phyloP scores from a whole-genome alignment of 2,797 vertebrate genomes.

The Tamandua tetradactyla region DNA sequence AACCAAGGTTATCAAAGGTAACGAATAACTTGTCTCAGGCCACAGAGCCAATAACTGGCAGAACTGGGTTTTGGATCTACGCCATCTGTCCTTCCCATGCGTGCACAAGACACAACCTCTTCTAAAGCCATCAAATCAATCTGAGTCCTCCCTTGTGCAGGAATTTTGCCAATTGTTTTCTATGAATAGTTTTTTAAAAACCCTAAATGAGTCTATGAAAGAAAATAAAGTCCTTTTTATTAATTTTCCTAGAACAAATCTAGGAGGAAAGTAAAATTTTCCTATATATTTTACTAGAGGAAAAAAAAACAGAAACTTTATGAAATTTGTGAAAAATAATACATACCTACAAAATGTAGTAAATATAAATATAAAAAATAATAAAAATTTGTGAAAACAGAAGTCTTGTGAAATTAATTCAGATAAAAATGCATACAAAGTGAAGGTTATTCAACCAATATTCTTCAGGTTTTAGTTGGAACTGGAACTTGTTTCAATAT shows the following conservation, averaged over 20 bases:
- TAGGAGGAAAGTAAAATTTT: slow-evolving; percentile 47
- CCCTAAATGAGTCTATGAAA: neutral
- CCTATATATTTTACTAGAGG: neutral
- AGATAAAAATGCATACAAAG: neutral
- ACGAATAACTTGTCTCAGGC: neutral
- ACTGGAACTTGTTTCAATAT: neutral
- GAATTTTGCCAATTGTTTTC: neutral
- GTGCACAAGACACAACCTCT: neutral
- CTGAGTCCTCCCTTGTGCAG: neutral
- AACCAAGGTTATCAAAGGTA: neutral
- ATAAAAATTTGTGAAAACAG: neutral
- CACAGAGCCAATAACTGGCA: neutral
- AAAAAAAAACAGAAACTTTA: slow-evolving; percentile 24
- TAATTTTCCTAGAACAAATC: slow-evolving; percentile 11
- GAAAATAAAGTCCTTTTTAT: slow-evolving; percentile 4
- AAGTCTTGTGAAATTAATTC: neutral
- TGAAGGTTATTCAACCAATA: neutral
- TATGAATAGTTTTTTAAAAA: neutral
- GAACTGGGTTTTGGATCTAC: neutral
- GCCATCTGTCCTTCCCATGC: neutral
- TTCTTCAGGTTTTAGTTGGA: neutral
- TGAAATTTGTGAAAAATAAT: neutral
- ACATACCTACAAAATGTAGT: neutral
- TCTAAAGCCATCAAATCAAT: neutral
- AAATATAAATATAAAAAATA: slow-evolving; percentile 1